Conservation (phyloP, 2,113 vertebrate genomes). For the Mirounga angustirostris region DNA sequence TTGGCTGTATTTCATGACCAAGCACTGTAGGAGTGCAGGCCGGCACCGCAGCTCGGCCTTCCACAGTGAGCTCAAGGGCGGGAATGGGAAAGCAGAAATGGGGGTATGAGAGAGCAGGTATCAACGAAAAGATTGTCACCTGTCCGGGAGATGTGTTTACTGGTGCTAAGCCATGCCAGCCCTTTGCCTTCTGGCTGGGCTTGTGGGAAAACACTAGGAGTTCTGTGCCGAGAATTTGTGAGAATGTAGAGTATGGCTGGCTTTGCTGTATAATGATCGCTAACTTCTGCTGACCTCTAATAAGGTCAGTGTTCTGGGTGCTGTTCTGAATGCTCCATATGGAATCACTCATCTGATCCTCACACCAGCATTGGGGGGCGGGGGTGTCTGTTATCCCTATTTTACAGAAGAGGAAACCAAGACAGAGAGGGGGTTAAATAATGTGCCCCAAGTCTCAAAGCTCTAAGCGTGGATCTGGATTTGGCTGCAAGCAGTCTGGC, state of each 20-base stretch:
- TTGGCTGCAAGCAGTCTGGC: not conserved
- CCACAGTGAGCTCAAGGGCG: not conserved
- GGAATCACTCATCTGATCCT: not conserved
- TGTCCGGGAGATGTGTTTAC: not conserved
- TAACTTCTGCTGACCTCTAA: not conserved
- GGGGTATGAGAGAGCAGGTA: not conserved
- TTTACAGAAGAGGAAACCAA: not conserved
- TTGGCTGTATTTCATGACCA: slow-evolving; percentile 44
- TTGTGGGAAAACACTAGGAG: not conserved
- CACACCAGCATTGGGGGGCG: rapidly evolving
- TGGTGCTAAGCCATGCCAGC: not conserved
- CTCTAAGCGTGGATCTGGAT: not conserved
- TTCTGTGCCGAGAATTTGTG: not conserved
- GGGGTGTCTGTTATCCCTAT: not conserved
- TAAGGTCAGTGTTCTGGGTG: too few relatives aligned
- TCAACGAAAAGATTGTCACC: not conserved
- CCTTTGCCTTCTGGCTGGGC: not conserved
- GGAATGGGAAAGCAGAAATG: not conserved
- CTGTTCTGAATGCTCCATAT: not conserved
- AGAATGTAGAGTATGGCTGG: not conserved
- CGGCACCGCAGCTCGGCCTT: not conserved
- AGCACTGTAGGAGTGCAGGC: not conserved
- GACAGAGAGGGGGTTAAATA: not conserved
- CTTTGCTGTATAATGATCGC: not conserved
- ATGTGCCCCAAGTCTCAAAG: not conserved